Evolutionary conservation across 2,797 vertebrate genomes (phyloP).

Genomic region (Delichon dasypus): DNA sequence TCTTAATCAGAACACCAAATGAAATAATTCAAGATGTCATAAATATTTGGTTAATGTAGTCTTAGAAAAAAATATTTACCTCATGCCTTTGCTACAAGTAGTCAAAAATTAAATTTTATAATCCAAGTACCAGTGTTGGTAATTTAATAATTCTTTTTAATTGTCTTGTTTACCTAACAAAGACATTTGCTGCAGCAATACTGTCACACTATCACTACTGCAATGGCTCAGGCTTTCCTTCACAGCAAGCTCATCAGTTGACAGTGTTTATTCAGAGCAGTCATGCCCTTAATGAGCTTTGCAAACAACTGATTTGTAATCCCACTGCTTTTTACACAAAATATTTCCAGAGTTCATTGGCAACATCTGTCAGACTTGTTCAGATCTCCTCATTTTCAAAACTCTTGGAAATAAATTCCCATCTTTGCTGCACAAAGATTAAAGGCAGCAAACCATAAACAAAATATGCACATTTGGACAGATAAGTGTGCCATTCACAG

Average conservation of each 20-base stretch:
- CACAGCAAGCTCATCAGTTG: not conserved
- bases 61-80: not conserved
- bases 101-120: not conserved
- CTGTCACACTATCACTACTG: not conserved
- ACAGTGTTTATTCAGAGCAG: not conserved
- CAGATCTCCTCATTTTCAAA: not conserved
- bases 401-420: not conserved
- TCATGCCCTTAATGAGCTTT: not conserved
- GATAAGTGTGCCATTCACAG: not conserved
- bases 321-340: not conserved
- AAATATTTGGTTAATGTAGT: not conserved
- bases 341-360: not conserved
- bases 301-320: not conserved
- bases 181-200: not conserved
- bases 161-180: not conserved
- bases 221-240: not conserved
- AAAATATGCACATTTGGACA: not conserved
- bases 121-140: not conserved
- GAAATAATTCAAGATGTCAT: not conserved
- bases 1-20: not conserved
- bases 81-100: not conserved
- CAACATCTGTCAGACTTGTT: not conserved
- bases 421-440: not conserved
- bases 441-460: not conserved
- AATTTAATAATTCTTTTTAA: not conserved